phyloP scores from a whole-genome alignment of 2,888 invertebrate species.

The Frankliniella intonsa region DNA sequence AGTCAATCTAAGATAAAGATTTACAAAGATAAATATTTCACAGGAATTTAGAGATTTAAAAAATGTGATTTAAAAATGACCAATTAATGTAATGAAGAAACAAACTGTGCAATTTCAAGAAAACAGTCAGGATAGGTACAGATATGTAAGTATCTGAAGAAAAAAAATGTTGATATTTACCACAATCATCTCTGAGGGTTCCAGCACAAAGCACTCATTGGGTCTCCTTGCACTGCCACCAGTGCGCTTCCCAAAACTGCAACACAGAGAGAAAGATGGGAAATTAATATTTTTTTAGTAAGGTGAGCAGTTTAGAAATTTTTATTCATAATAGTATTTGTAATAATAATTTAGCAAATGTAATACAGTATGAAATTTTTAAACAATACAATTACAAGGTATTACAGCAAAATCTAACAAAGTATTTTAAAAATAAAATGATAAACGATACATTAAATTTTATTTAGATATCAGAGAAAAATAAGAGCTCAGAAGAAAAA shows the following conservation, averaged over 20 bases:
- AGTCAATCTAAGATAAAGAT: conserved; percentile 58
- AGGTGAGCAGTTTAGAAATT: not conserved
- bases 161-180: conserved; percentile 51
- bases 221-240: conserved; percentile 70
- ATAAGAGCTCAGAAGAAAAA: not conserved
- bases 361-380: too few species aligned
- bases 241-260: conserved; percentile 76
- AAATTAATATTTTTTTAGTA: not conserved
- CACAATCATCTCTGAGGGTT: conserved; percentile 83
- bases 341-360: too few species aligned
- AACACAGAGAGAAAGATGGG: conserved; percentile 45
- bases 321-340: too few species aligned
- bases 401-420: too few species aligned
- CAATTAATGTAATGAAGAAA: too few species aligned
- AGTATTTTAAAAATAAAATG: too few species aligned
- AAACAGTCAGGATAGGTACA: too few species aligned
- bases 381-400: too few species aligned
- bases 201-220: conserved; percentile 79
- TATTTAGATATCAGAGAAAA: too few species aligned
- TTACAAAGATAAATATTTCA: not conserved
- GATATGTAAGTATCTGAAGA: not conserved
- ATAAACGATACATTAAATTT: not conserved
- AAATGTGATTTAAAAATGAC: too few species aligned
- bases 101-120: too few species aligned
- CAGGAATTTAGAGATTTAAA: too few species aligned